A percentile compares a stretch with the other conserved stretches of the same genome.
These are phyloP conservation scores for Trachelipus rathkii DNA, from an alignment of 1,140 invertebrate genomes.

Conservation along the genomic window DNA sequence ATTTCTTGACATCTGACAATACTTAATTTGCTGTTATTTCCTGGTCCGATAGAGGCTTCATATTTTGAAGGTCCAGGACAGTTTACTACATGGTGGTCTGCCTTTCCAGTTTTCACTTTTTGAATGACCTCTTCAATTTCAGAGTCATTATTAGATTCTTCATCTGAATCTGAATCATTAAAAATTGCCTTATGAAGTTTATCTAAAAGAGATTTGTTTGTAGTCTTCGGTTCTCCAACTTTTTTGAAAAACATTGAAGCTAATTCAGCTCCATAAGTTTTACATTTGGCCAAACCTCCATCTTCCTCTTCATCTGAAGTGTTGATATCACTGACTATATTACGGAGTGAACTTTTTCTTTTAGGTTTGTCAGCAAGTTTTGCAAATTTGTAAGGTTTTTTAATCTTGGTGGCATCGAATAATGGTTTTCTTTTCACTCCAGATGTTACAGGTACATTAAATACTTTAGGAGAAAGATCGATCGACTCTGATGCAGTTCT, in stretches of 20 bases:
- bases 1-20: neutral
- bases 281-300: neutral
- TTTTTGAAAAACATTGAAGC: neutral
- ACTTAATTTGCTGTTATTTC: neutral
- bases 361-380: neutral
- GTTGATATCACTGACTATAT: neutral
- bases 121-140: neutral
- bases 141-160: neutral
- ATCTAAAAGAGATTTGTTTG: slow-evolving; percentile 2
- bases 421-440: neutral
- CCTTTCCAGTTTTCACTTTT: neutral
- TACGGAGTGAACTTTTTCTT: neutral
- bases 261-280: neutral
- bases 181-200: neutral
- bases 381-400: neutral
- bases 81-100: neutral
- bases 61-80: neutral
- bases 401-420: neutral
- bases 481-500: too few species aligned
- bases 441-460: too few species aligned
- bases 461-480: too few species aligned
- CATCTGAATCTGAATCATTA: neutral
- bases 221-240: neutral
- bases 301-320: neutral
- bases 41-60: neutral